These are phyloP conservation scores for Diorhabda carinulata DNA, from an alignment of 1,140 invertebrate genomes.

Conservation along the genomic window DNA sequence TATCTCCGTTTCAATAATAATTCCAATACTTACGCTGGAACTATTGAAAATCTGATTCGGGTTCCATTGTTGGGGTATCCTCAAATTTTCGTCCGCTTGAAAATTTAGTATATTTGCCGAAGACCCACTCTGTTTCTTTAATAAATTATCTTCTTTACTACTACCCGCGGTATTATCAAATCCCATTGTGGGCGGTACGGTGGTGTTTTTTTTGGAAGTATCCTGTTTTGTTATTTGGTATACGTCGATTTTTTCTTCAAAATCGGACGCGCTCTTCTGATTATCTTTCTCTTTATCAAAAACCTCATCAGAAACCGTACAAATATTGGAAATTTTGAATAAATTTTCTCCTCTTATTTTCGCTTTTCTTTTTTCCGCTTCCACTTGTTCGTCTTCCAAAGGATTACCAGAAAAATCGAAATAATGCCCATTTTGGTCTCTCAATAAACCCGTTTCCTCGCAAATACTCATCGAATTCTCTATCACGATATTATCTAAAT, in stretches of 20 bases:
- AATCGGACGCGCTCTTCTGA: not conserved
- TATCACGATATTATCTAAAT: not conserved
- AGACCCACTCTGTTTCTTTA: too few relatives aligned
- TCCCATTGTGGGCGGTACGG: too few relatives aligned
- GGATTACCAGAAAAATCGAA: not conserved
- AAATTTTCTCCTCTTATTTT: not conserved
- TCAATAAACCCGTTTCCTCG: constrained; percentile 9
- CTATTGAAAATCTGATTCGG: too few relatives aligned
- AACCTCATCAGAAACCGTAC: not conserved
- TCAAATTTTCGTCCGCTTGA: too few relatives aligned
- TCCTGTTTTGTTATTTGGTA: not conserved
- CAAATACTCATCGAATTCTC: not conserved
- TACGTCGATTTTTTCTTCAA: not conserved
- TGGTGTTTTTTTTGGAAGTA: too few relatives aligned
- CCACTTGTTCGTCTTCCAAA: not conserved
- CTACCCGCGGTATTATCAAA: too few relatives aligned
- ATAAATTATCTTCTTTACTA: too few relatives aligned
- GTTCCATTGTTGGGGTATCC: too few relatives aligned
- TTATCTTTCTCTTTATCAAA: not conserved
- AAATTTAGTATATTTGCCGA: too few relatives aligned
- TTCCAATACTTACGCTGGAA: too few relatives aligned
- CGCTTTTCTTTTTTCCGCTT: not conserved
- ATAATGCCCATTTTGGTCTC: constrained; percentile 4
- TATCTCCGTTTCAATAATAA: too few relatives aligned
- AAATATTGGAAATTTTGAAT: constrained; percentile 4